phyloP scores from a whole-genome alignment of 1,140 invertebrate species.

The Neomicropteryx cornuta region DNA sequence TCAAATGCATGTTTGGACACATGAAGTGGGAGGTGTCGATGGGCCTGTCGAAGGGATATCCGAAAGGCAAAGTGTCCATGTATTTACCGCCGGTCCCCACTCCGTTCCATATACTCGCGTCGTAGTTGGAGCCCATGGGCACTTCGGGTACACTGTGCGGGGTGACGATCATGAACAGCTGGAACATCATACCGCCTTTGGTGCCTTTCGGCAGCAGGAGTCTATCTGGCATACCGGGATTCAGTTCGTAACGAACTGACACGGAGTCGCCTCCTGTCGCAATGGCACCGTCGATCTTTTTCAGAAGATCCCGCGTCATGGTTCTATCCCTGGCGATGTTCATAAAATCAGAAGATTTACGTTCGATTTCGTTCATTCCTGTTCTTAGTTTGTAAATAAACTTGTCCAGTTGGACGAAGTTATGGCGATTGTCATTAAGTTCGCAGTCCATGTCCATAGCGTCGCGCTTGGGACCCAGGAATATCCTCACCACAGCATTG shows the following conservation, averaged over 20 bases:
- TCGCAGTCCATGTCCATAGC: conserved; percentile 39
- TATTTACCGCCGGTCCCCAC: conserved; percentile 28
- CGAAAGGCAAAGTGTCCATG: conserved; percentile 43
- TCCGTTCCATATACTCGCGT: conserved; percentile 10
- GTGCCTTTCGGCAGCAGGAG: conserved; percentile 46
- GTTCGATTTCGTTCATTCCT: conserved; percentile 41
- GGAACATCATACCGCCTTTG: conserved; percentile 41
- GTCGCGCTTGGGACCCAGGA: conserved; percentile 28
- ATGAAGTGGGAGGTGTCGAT: conserved; percentile 44
- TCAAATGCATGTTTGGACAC: conserved; percentile 52
- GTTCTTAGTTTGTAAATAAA: conserved; percentile 38
- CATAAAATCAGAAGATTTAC: conserved; percentile 30
- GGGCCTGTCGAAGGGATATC: conserved; percentile 57
- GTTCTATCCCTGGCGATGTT: conserved; percentile 38
- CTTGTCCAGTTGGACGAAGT: conserved; percentile 44
- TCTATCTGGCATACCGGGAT: conserved; percentile 46
- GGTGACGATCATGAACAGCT: conserved; percentile 45
- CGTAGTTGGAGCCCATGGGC: too few relatives aligned
- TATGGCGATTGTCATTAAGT: conserved; percentile 38
- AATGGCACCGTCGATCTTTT: conserved; percentile 33
- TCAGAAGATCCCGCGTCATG: conserved; percentile 33
- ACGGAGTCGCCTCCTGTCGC: conserved; percentile 32
- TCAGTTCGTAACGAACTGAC: conserved; percentile 36
- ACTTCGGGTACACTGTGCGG: conserved; percentile 21
- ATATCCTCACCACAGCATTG: conserved; percentile 16